These are phyloP conservation scores for Azorinus chamasolen DNA, from an alignment of 2,888 invertebrate genomes.

Conservation along the genomic window DNA sequence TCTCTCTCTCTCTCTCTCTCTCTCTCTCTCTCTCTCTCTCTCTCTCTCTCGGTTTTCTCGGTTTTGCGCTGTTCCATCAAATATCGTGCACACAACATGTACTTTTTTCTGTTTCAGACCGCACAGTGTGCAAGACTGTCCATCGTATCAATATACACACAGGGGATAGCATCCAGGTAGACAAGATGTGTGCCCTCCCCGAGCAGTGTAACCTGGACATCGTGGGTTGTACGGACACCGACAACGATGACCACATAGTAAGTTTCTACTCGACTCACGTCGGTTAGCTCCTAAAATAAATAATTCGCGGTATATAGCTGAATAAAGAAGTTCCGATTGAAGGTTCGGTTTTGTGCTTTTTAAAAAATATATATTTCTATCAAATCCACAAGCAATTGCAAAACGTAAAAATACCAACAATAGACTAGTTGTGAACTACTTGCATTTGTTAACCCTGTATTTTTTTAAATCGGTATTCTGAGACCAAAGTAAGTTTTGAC, in stretches of 20 bases:
- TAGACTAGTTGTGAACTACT: no score
- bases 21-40: neutral
- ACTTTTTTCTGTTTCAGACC: slow-evolving; percentile 44
- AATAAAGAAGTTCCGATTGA: no score
- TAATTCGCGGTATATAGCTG: no score
- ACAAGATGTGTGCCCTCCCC: slow-evolving; percentile 90
- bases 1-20: slow-evolving; percentile 1
- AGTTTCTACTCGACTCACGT: slow-evolving; percentile 9
- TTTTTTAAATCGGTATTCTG: no score
- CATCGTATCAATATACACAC: slow-evolving; percentile 59
- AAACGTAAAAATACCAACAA: no score
- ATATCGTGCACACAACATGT: no score
- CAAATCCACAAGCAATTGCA: no score
- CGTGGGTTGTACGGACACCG: slow-evolving; percentile 87
- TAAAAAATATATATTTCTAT: no score
- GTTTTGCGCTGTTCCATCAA: neutral
- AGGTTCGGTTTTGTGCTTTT: neutral
- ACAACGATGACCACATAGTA: slow-evolving; percentile 30
- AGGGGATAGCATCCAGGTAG: slow-evolving; percentile 89
- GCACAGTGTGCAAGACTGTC: slow-evolving; percentile 69
- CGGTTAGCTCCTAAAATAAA: neutral
- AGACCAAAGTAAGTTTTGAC: no score
- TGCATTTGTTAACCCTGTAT: no score
- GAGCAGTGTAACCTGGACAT: slow-evolving; percentile 89
- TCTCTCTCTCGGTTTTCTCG: no score